Evolutionary conservation across 2,888 invertebrate genomes (phyloP), one percentile per base, ranked within the genome.

Genomic region (Orthonychiurus folsomi): DNA sequence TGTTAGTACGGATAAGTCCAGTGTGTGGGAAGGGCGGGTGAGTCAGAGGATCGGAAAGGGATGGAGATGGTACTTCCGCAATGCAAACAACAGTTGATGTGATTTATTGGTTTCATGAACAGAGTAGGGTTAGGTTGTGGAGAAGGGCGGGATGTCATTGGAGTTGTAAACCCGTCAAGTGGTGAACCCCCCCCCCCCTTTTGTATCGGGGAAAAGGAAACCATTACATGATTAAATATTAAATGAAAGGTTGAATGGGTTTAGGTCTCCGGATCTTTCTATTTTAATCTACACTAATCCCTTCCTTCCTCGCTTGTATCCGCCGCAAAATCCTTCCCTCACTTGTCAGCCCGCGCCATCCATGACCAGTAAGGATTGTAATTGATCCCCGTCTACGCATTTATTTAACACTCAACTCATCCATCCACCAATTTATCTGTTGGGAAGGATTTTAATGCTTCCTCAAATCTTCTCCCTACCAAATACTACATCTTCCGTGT

Each of bases 1-100:
- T n/a, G n/a, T n/a, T n/a, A n/a, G n/a, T n/a, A n/a, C n/a, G n/a
- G n/a, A n/a, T n/a, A n/a, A n/a, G n/a, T n/a, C n/a, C n/a, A n/a
- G n/a, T n/a, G n/a, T n/a, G n/a, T n/a, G 37, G 15, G 37, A 37
- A 37, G 37, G 37, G 9, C 15, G 37, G 37, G 5, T 37, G 21
- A 26, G 26, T 20, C 26, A 9, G 56, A 27, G 56, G 27, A 9
- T 26, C 20, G 3, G 56, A 37, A n/a, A n/a, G 28, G 37, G 56
- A 56, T n/a, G 21, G 21, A 24, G 55, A 15, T 52, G 24, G 9
- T 52, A 52, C 52, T 52, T 52, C 52, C 52, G 20, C 20, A 21
- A 52, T 52, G 24, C 20, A 23, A 20, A 52, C 52, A 52, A 52
- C 52, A 52, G 20, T 52, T 52, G 52, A 52, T 52, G 52, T 52